Evolutionary conservation across 1,140 invertebrate genomes (phyloP).

Genomic region (Pararge aegeria): DNA sequence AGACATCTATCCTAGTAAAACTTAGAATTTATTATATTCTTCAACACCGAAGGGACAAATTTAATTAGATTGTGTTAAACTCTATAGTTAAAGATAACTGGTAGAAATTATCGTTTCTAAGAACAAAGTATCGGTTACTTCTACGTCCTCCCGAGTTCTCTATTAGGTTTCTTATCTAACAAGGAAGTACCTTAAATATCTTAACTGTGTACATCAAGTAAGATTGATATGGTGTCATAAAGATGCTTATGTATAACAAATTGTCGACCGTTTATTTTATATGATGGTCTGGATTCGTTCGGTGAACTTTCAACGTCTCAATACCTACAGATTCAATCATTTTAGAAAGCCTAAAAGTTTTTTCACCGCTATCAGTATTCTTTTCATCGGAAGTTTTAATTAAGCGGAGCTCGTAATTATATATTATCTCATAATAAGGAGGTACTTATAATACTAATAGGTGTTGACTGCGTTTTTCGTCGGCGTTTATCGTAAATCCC

Average conservation of each 20-base stretch:
- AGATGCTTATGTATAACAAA: not conserved
- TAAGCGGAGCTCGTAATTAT: no score
- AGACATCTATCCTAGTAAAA: no score
- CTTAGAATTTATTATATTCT: not conserved
- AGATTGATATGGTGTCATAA: conserved; percentile 38
- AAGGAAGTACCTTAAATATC: conserved; percentile 39
- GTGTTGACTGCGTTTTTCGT: no score
- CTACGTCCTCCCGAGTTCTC: conserved; percentile 4
- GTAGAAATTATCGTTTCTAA: conserved; percentile 19
- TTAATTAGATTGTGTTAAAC: not conserved
- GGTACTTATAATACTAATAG: no score
- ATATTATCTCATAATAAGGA: no score
- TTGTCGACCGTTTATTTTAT: not conserved
- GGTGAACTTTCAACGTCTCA: not conserved
- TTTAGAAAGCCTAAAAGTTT: no score
- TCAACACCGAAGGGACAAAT: not conserved
- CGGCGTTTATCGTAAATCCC: no score
- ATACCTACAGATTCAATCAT: no score
- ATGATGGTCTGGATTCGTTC: not conserved
- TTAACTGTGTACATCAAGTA: conserved; percentile 30
- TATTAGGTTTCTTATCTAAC: conserved; percentile 34
- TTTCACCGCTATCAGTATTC: no score
- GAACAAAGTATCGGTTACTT: conserved; percentile 17
- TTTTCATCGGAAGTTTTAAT: no score
- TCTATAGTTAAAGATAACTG: conserved; percentile 5